Evolutionary conservation across 2,888 invertebrate species (phyloP).

Genomic region (Eristalis intricaria): DNA sequence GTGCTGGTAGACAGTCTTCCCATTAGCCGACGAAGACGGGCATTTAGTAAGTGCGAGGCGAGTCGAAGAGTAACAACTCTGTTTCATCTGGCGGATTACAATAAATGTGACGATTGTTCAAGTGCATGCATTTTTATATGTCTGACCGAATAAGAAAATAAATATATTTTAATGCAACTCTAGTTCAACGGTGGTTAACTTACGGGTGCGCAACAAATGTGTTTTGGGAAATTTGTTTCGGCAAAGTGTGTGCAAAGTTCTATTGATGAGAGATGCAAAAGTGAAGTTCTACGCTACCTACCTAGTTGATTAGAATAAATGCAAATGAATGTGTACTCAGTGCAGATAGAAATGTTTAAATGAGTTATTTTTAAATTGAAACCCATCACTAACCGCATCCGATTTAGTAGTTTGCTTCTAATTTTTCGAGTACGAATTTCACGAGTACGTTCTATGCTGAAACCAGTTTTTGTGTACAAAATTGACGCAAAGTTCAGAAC

Average conservation of each 20-base stretch:
- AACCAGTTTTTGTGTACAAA: conserved; percentile 65
- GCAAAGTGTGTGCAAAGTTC: neutral
- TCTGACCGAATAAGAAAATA: neutral
- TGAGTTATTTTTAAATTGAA: neutral
- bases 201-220: conserved; percentile 4
- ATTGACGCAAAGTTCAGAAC: conserved; percentile 34
- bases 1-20: conserved; percentile 36
- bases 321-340: conserved; percentile 4
- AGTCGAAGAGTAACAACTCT: conserved; percentile 46
- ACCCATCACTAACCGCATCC: neutral
- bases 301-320: neutral
- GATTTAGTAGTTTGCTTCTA: conserved; percentile 2
- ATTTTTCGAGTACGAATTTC: conserved; percentile 20
- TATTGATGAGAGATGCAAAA: neutral
- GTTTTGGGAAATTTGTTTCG: neutral
- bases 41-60: conserved; percentile 56
- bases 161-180: conserved; percentile 15
- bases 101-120: conserved; percentile 20
- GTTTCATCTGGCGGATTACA: conserved; percentile 27
- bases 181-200: conserved; percentile 8
- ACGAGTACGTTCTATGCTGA: conserved; percentile 34
- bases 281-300: conserved; percentile 11
- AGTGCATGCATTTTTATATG: conserved; percentile 18
- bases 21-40: conserved; percentile 18
- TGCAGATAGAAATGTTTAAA: neutral